phyloP scores from a whole-genome alignment of 2,113 vertebrate genomes.

The Mustela lutreola region DNA sequence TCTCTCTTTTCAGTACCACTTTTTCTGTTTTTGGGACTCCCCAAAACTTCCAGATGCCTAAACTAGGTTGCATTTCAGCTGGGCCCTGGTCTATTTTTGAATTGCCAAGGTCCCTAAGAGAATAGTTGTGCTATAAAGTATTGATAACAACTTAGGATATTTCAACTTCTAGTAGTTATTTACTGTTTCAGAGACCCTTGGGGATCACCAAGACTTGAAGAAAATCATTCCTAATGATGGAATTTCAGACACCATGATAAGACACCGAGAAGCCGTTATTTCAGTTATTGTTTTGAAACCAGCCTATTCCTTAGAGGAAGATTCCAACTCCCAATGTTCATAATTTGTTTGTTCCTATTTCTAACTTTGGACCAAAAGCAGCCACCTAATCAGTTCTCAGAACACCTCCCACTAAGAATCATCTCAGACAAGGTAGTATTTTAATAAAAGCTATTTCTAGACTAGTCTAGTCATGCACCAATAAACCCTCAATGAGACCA shows the following conservation, averaged over 20 bases:
- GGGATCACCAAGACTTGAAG: background rate
- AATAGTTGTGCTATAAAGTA: background rate
- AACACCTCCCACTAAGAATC: background rate
- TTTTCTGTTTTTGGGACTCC: background rate
- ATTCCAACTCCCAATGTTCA: background rate
- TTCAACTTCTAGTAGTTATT: background rate
- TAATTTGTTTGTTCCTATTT: background rate
- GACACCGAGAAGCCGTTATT: background rate
- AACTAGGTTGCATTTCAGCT: background rate
- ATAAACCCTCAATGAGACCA: background rate
- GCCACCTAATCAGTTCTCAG: background rate
- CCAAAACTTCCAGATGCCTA: background rate
- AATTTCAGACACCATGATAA: background rate
- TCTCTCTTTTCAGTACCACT: background rate
- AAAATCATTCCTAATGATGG: background rate
- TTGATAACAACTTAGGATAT: background rate
- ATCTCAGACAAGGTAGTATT: background rate
- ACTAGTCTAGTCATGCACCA: background rate
- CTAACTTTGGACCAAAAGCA: background rate
- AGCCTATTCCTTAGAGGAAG: background rate
- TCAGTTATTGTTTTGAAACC: background rate
- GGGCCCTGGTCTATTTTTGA: background rate
- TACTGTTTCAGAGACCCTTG: background rate
- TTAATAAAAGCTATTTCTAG: constrained; percentile 42
- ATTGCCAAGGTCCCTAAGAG: background rate